Evolutionary conservation across 2,797 vertebrate genomes (phyloP), one percentile per base, ranked within the genome.

Genomic region (Champsocephalus esox): DNA sequence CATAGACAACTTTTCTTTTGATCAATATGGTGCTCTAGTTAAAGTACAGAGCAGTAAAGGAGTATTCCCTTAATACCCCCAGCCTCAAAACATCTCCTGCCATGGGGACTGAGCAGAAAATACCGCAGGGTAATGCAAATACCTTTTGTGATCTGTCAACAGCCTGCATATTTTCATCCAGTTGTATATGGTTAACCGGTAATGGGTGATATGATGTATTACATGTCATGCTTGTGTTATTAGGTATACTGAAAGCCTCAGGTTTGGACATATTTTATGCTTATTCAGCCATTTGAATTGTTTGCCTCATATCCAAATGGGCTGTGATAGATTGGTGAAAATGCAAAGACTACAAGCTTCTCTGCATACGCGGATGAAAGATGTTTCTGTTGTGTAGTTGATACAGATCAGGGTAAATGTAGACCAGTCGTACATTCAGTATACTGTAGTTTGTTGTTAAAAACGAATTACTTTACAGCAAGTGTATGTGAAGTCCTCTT

Each of bases 271-370:
- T 93, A 94, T 92, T 95, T 96, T 97, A 95, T 97, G 97, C 97
- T 97, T 96, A 97, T 96, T 97, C 96, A 98, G 96, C 96, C 93
- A 92, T 96, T 96, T 96, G 95, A 96, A 96, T 97, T 94, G 95
- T 91, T 38, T 94, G 93, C 95, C 95, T 97, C 94, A 95, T 95
- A 95, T 95, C 95, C 95, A 95, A 95, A 97, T 97, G 96, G 95
- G 94, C 94, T 91, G 93, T 95, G 93, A 96, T 95, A 92, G 94
- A 96, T 96, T 95, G 95, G 95, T 81, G 93, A 94, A 95, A 91
- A 94, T 94, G 87, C 92, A 95, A 93, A 94, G 93, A 94, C 93
- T 66, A 77, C 90, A 94, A 92, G 87, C 92, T 92, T 93, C 92
- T 95, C 92, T 95, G 79, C 80, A 85, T 82, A 60, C 86, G 87